Conservation (phyloP, 2,888 invertebrate genomes). For the Lasioglossum leucozonium region DNA sequence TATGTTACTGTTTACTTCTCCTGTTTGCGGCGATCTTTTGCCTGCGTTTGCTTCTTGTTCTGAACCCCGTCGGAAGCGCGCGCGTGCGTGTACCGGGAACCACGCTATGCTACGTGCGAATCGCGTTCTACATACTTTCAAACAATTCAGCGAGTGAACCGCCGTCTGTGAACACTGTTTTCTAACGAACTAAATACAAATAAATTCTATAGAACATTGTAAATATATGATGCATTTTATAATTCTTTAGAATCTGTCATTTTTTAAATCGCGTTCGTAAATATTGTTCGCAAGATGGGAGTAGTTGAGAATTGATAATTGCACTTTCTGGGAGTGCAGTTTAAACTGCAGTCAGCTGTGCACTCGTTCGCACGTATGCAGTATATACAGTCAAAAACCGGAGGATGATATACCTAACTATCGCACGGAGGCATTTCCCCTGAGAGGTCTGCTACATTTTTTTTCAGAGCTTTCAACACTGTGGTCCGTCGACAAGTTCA, state of each 20-base stretch:
- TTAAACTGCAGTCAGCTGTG: not conserved
- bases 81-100: too few species aligned
- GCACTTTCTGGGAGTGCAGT: not conserved
- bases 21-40: too few species aligned
- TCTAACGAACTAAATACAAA: too few species aligned
- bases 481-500: not conserved
- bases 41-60: too few species aligned
- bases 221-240: not conserved
- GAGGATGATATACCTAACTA: not conserved
- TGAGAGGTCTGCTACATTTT: not conserved
- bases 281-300: not conserved
- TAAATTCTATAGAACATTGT: not conserved
- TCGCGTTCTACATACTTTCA: too few species aligned
- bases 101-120: too few species aligned
- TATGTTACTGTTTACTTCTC: too few species aligned
- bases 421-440: not conserved
- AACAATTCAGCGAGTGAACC: too few species aligned
- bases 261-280: not conserved
- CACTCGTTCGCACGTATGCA: not conserved
- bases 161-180: too few species aligned
- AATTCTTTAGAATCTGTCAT: not conserved
- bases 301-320: not conserved
- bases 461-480: not conserved
- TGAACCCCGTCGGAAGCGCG: too few species aligned
- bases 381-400: not conserved